Conservation (phyloP, 2,888 invertebrate genomes). For the Yponomeuta evonymella region DNA sequence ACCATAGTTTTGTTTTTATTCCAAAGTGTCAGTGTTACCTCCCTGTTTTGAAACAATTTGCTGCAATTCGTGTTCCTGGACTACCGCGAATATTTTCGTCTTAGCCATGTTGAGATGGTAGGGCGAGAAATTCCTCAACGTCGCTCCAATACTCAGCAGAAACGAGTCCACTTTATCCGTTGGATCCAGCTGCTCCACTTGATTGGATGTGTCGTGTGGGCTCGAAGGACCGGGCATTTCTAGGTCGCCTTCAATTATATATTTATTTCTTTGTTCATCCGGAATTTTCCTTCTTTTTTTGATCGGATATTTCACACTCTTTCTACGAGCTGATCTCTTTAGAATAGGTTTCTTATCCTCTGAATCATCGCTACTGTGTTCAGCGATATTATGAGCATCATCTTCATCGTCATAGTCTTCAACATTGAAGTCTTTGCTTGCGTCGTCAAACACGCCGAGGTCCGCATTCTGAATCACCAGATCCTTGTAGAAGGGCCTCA, state of each 20-base stretch:
- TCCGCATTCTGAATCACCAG: conserved; percentile 21
- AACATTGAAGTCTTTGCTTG: conserved; percentile 34
- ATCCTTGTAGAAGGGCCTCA: conserved; percentile 57
- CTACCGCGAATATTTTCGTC: conserved; percentile 63
- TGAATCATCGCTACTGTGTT: conserved; percentile 2
- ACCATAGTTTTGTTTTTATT: not conserved
- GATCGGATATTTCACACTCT: conserved; percentile 27
- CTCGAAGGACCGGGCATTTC: conserved; percentile 30
- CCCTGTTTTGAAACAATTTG: conserved; percentile 56
- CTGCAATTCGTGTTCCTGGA: conserved; percentile 65
- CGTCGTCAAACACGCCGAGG: conserved; percentile 26
- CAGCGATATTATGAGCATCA: conserved; percentile 8
- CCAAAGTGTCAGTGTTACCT: conserved; percentile 10
- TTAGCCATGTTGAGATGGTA: conserved; percentile 67
- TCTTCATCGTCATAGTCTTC: conserved; percentile 26
- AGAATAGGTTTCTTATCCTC: conserved; percentile 25
- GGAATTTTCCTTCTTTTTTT: conserved; percentile 31
- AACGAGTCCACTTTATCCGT: conserved; percentile 63
- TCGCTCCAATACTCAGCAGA: conserved; percentile 57
- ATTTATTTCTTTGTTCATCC: conserved; percentile 23
- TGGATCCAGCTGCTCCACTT: conserved; percentile 41
- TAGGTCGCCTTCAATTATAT: conserved; percentile 22
- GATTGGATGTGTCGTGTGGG: conserved; percentile 27
- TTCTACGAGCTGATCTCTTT: conserved; percentile 28
- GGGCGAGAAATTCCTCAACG: conserved; percentile 58